A percentile compares a stretch with the other conserved stretches of the same genome.
These are phyloP conservation scores for Oryzias javanicus DNA, from an alignment of 2,113 vertebrate genomes.

Conservation along the genomic window DNA sequence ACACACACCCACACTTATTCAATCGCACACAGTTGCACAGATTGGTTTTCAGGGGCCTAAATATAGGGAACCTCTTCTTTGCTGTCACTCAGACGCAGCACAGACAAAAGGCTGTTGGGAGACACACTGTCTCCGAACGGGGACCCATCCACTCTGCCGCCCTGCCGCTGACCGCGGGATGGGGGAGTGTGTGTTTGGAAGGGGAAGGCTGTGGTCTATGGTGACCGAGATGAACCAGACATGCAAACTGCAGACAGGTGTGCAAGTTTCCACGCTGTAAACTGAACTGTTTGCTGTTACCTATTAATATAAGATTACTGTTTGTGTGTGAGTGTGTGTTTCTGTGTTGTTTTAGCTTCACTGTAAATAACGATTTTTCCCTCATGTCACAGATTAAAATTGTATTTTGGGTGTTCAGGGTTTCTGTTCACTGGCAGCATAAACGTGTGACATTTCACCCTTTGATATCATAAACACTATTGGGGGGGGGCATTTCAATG, in stretches of 20 bases:
- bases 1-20: constrained; percentile 31
- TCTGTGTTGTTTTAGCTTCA: no score
- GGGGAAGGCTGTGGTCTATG: not conserved
- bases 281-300: constrained; percentile 3
- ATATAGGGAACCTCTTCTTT: constrained; percentile 72
- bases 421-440: not conserved
- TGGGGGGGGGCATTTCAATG: not conserved
- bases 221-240: constrained; percentile 8
- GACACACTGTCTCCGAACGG: constrained; percentile 55
- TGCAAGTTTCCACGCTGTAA: constrained; percentile 2
- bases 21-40: constrained; percentile 49
- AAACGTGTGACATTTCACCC: constrained; percentile 10
- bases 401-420: no score
- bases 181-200: constrained; percentile 18
- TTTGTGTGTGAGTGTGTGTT: not conserved
- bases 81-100: constrained; percentile 66
- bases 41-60: constrained; percentile 72
- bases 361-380: not conserved
- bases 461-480: constrained; percentile 2
- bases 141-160: constrained; percentile 33
- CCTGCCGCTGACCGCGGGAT: constrained; percentile 50
- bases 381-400: not conserved
- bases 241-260: constrained; percentile 38
- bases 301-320: not conserved
- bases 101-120: constrained; percentile 61